phyloP scores from a whole-genome alignment of 2,797 vertebrate genomes.

The Brachymystax lenok region DNA sequence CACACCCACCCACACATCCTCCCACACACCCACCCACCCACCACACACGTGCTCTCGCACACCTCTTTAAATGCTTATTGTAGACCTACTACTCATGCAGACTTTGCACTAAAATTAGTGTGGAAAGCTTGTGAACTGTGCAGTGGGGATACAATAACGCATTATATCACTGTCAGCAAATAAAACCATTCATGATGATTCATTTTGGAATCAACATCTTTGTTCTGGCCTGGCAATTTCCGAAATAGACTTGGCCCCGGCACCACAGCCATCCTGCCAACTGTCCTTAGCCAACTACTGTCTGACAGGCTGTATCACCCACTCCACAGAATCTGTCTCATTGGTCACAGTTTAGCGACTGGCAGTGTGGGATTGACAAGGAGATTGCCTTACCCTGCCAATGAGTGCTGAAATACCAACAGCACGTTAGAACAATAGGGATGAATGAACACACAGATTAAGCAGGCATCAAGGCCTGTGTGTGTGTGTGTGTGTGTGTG shows the following conservation, averaged over 20 bases:
- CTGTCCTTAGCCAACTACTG: neutral
- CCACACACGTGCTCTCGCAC: too few relatives aligned
- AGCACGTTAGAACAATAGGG: conserved; percentile 16
- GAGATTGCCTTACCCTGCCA: conserved; percentile 13
- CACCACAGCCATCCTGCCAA: conserved; percentile 14
- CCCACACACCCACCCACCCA: neutral
- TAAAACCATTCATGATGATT: neutral
- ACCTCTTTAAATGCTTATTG: neutral
- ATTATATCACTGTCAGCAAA: neutral
- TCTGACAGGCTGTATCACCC: neutral
- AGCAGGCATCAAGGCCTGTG: conserved; percentile 1
- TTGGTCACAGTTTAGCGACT: neutral
- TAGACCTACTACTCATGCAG: neutral
- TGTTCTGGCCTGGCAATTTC: conserved; percentile 7
- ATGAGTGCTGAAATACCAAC: conserved; percentile 39
- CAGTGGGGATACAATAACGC: neutral
- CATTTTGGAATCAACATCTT: neutral
- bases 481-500: conserved; percentile 32
- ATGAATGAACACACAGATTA: conserved; percentile 10
- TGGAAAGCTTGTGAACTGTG: neutral
- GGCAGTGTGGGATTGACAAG: conserved; percentile 4
- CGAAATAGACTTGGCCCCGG: conserved; percentile 19
- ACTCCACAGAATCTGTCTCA: neutral
- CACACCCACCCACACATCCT: neutral
- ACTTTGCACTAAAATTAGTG: neutral